Conservation (phyloP, 2,888 invertebrate genomes). For the Callyntrura guangdongensis region DNA sequence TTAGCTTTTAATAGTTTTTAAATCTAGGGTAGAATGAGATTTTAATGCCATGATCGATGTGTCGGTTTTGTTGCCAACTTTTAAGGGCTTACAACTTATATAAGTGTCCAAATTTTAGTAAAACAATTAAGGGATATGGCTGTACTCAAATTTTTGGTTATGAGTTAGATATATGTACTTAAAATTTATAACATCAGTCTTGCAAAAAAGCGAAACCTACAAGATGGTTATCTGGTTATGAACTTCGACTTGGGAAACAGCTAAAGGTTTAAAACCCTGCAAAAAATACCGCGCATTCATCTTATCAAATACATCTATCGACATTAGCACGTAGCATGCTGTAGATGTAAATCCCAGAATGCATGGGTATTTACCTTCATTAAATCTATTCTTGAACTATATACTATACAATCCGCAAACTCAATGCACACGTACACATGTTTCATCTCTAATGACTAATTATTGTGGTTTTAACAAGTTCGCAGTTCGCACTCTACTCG, state of each 20-base stretch:
- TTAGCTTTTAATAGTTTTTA: no score
- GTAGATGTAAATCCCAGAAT: no score
- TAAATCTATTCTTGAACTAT: neutral
- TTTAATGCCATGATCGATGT: no score
- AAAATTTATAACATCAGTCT: slow-evolving; percentile 72
- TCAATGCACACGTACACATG: neutral
- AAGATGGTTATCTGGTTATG: slow-evolving; percentile 43
- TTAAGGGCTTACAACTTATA: no score
- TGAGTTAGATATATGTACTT: neutral
- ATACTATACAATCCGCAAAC: no score
- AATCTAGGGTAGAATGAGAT: no score
- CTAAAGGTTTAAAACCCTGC: slow-evolving; percentile 59
- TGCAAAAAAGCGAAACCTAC: slow-evolving; percentile 74
- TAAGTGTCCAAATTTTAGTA: neutral
- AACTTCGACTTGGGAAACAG: slow-evolving; percentile 10
- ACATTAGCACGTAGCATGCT: no score
- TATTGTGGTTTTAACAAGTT: slow-evolving; percentile 42
- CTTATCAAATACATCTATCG: no score
- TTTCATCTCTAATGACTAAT: slow-evolving; percentile 12
- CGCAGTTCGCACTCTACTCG: neutral
- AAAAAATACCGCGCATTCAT: slow-evolving; percentile 52
- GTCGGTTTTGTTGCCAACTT: no score
- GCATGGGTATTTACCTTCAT: no score
- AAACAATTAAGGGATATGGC: slow-evolving; percentile 20
- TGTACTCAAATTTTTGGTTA: slow-evolving; percentile 38